Evolutionary conservation across 30 jellyfish, hydroid and myxozoan genomes (phyloP), one percentile per base, ranked within the genome.

Genomic region (Aurelia sp.): DNA sequence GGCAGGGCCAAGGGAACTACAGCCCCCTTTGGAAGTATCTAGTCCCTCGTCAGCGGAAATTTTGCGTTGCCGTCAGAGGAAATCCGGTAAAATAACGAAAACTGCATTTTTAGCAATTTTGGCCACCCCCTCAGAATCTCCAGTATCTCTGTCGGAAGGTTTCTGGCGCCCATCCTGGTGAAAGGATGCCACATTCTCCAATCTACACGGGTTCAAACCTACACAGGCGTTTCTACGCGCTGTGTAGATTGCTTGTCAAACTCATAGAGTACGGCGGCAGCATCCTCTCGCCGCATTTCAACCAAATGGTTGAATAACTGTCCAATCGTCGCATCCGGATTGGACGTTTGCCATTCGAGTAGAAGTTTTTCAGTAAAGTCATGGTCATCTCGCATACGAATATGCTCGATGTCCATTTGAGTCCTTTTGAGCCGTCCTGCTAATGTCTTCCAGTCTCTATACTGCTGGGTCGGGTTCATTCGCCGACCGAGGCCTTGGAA

Each of bases 401-500:
- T 17, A 59, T 60, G 62, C 76, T 66, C 87, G 0, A 84, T 72
- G 59, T 84, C 93, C 74, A 63, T 37, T 13, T 76, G 78, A 4
- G 86, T 84, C 57, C 22, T 3, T 8, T 82, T 81, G 9, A 84
- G 52, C 18, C 62, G 73, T 27, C 93, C 93, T 0, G 93, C 93
- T 0, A 84, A 81, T 4, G 86, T 72, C 52, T 84, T 50, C 93
- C 93, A 84, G 61, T 84, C 93, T 60, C 76, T 12, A 47, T 73
- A 72, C 16, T 20, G 74, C 53, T 30, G 87, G 51, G 31, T 37
- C 11, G 93, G 93, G 79, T 84, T 84, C 74, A 84, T 66, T 9
- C 61, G 82, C 3, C 53, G 73, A 6, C 93, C 93, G 2, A 84
- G 66, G 27, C 19, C 69, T n/a, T 84, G 81, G 55, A 64, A 70